Evolutionary conservation across 2,888 invertebrate genomes (phyloP), one percentile per base, ranked within the genome.

Genomic region (Melolontha melolontha): DNA sequence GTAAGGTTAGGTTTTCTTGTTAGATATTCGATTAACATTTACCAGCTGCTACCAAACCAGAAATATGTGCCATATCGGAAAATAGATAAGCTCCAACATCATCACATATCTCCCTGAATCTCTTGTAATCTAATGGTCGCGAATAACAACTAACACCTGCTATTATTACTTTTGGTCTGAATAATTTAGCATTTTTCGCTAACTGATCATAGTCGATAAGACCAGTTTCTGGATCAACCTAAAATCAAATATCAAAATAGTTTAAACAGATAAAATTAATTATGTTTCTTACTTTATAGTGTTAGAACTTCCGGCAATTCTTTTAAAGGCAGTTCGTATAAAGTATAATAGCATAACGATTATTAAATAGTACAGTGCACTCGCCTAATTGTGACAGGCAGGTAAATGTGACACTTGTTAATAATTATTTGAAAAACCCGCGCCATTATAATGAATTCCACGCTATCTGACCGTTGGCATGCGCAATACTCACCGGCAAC

Each of bases 31-130:
- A 57, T 14, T 51, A 49, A 8, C 22, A 57, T 40, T 74, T 82
- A 84, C 92, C 92, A 75, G 96, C 93, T 69, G 97, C 93, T 14
- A 97, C 94, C 51, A 98, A 86, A 40, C 98, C 98, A 42, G 96
- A 92, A 59, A 98, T 89, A 81, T 98, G 97, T 0, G 97, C 95
- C 97, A 98, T 98, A 82, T 98, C 98, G 12, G 95, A 92, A 87
- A 98, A 89, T 59, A 98, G 83, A 77, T 92, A 93, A 0, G 97
- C 93, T 40, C 93, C 94, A 74, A 91, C 92, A 68, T 92, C 90
- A 78, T 96, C 90, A 40, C 93, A 91, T 62, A 95, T 92, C 81
- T 94, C 87, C 17, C 92, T 87, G 86, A 98, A 98, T 10, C 92
- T 87, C 75, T 92, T 91, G 82, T 98, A 98, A 84, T 98, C 96